Evolutionary conservation across 2,797 vertebrate genomes (phyloP), one percentile per base, ranked within the genome.

Genomic region (Halcyon leucocephala): DNA sequence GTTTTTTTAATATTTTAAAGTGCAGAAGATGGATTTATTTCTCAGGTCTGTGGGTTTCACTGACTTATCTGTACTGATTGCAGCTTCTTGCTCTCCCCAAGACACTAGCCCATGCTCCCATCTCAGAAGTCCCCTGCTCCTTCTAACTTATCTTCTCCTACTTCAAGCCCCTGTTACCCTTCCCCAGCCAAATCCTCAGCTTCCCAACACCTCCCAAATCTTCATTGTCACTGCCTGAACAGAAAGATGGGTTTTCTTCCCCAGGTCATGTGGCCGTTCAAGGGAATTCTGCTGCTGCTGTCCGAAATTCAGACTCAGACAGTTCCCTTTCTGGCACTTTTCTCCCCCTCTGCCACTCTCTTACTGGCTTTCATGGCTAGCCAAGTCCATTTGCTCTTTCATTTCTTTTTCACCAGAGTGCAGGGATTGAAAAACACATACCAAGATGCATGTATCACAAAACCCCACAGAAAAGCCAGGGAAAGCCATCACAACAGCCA

Each of bases 371-470:
- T 82, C 51, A 21, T 10, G 25, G 55, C 72, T 54, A 25, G 49
- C 35, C 51, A 82, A 54, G 33, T 21, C 39, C 33, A 19, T 69
- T 82, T 1, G 2, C 21, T 60, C 51, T 69, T 78, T 69, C 31
- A 3, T 28, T 60, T 65, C 35, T 41, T 66, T 65, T 46, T 35
- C 25, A 74, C 55, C n/a, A 8, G 62, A 44, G 9, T 28, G 39
- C 29, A 46, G 71, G 42, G n/a, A 41, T 6, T 80, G 44, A 42
- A 80, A 85, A 74, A n/a, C 0, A 4, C 20, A 19, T 39, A 77
- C 29, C 11, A 25, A 55, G 35, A 14, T 6, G 5, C 18, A 12
- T 1, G 0, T 52, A 28, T 22, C 16, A 25, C 21, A 78, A 2
- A 69, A 35, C 42, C 29, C 41, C 33, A 29, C 16, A 42, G 61